Percentiles rank a stretch among this genome's conserved stretches.
Conservation (phyloP, 2,113 vertebrate genomes). For the Zapus hudsonius region DNA sequence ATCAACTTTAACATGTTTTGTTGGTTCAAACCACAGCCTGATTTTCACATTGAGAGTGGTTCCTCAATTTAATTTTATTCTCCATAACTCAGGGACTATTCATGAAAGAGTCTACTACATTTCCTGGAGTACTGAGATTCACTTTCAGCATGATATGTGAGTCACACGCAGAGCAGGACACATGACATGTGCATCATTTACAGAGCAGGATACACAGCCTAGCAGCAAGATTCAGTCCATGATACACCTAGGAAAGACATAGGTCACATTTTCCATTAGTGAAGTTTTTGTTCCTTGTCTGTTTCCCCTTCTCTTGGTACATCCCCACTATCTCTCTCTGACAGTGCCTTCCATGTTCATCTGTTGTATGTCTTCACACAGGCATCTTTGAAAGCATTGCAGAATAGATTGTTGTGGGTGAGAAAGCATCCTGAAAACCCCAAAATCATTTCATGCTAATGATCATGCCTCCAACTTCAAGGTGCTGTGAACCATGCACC, state of each 20-base stretch:
- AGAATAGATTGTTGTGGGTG: not conserved
- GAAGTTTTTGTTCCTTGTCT: no score
- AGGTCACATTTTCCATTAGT: no score
- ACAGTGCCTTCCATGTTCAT: not conserved
- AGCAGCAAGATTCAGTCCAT: not conserved
- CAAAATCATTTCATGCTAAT: not conserved
- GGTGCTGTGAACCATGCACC: not conserved
- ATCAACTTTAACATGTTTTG: not conserved
- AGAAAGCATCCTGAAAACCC: not conserved
- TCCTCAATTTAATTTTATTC: no score
- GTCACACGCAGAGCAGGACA: not conserved
- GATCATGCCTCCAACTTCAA: not conserved
- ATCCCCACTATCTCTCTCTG: not conserved
- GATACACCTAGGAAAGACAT: not conserved
- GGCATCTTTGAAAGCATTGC: conserved; percentile 2
- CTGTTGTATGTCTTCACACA: not conserved
- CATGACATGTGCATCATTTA: no score
- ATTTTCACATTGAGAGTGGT: no score
- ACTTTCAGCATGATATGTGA: not conserved
- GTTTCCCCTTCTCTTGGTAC: not conserved
- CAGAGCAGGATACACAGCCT: not conserved
- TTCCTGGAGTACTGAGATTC: not conserved
- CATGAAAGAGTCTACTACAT: not conserved
- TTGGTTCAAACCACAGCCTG: not conserved
- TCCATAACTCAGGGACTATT: no score